Conservation (phyloP, 2,797 vertebrate genomes). For the Danionella dracula region DNA sequence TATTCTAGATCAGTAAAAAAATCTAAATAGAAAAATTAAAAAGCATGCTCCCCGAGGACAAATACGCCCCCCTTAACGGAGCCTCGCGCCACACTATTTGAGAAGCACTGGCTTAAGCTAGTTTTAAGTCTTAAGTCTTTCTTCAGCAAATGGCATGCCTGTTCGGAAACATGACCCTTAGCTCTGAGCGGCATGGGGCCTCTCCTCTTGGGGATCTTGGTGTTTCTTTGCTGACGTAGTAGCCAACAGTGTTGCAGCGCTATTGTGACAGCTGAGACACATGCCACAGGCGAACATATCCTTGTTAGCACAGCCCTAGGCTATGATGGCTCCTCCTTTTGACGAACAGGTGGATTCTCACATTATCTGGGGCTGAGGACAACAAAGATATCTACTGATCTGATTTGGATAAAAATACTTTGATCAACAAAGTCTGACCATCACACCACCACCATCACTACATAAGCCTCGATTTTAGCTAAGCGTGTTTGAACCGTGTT, state of each 20-base stretch:
- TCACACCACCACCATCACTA: too few species aligned
- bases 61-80: too few species aligned
- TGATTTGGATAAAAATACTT: too few species aligned
- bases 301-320: slow-evolving; percentile 83
- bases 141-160: too few species aligned
- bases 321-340: slow-evolving; percentile 78
- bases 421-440: background rate
- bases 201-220: slow-evolving; percentile 86
- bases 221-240: slow-evolving; percentile 76
- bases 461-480: too few species aligned
- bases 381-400: background rate
- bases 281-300: slow-evolving; percentile 86
- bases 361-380: slow-evolving; percentile 80
- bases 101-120: too few species aligned
- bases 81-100: too few species aligned
- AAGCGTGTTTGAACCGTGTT: too few species aligned
- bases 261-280: slow-evolving; percentile 87
- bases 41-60: too few species aligned
- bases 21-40: too few species aligned
- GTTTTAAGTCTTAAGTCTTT: too few species aligned
- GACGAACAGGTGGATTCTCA: slow-evolving; percentile 91
- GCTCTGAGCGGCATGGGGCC: slow-evolving; percentile 92
- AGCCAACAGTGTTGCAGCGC: slow-evolving; percentile 90
- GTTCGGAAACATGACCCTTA: slow-evolving; percentile 45
- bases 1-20: too few species aligned